These are phyloP conservation scores for Otocyon megalotis DNA, from an alignment of 2,113 vertebrate species.

Conservation along the genomic window DNA sequence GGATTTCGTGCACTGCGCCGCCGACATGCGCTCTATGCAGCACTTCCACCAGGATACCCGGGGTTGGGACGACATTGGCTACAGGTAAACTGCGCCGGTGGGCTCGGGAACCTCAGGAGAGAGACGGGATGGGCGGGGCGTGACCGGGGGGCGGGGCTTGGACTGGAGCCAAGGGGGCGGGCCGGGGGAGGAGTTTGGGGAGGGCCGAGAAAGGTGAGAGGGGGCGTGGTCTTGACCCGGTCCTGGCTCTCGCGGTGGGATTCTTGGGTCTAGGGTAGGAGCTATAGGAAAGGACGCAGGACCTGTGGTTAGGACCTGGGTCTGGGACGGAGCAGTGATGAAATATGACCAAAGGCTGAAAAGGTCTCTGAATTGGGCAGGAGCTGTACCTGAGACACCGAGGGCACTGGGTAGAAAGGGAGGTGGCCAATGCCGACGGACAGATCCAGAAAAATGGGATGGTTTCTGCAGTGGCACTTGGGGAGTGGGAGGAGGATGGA, in stretches of 20 bases:
- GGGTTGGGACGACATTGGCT: constrained; percentile 94
- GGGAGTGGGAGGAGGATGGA: not conserved
- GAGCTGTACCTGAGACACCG: not conserved
- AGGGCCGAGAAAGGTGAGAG: too few relatives aligned
- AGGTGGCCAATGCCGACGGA: not conserved
- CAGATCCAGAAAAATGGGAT: not conserved
- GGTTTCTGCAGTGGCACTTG: not conserved
- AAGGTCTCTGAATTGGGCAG: not conserved
- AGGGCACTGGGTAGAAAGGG: not conserved
- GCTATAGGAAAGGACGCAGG: not conserved
- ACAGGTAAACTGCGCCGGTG: constrained; percentile 87
- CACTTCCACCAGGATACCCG: constrained; percentile 91
- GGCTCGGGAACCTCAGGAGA: not conserved
- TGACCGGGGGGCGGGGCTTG: not conserved
- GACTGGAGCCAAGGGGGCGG: fast-evolving
- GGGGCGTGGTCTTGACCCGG: not conserved
- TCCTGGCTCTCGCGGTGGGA: not conserved
- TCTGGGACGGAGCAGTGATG: not conserved
- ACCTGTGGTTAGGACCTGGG: not conserved
- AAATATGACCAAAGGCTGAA: not conserved
- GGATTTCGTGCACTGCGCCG: constrained; percentile 87
- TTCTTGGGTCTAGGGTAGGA: not conserved
- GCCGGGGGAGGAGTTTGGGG: fast-evolving
- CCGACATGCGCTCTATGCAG: constrained; percentile 92
- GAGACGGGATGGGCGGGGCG: not conserved